Conservation (phyloP, 2,888 invertebrate species). For the Notodonta dromedarius region DNA sequence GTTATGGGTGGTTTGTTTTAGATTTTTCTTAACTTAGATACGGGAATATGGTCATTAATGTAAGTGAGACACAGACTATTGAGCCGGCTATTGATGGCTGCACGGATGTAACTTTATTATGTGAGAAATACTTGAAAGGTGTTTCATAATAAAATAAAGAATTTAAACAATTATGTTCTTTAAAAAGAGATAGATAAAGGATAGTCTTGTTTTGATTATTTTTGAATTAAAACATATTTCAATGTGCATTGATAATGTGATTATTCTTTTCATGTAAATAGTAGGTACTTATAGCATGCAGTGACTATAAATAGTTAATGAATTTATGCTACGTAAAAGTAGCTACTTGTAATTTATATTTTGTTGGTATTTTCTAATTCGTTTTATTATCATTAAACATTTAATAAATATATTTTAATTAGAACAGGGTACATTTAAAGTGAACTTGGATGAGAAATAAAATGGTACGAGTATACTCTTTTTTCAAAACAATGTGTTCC, state of each 20-base stretch:
- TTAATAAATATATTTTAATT: background rate
- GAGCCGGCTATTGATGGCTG: conserved; percentile 46
- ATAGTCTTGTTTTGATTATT: too few species aligned
- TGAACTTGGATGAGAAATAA: background rate
- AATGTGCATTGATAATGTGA: too few species aligned
- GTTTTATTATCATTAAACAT: background rate
- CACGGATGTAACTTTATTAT: conserved; percentile 27
- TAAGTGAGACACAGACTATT: conserved; percentile 68
- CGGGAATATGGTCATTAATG: conserved; percentile 56
- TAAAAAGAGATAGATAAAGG: background rate
- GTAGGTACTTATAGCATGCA: too few species aligned
- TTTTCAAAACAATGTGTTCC: background rate
- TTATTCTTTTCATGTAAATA: too few species aligned
- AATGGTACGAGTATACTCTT: background rate
- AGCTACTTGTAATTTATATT: too few species aligned
- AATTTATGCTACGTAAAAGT: too few species aligned
- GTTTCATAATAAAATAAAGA: background rate
- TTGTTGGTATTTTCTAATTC: background rate
- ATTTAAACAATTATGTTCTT: background rate
- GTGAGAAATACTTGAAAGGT: background rate
- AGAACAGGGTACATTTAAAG: background rate
- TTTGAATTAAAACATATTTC: too few species aligned
- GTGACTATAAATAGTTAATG: too few species aligned
- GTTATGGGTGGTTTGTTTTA: conserved; percentile 63
- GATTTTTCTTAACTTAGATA: conserved; percentile 71